phyloP scores from a whole-genome alignment of 2,888 invertebrate species.

The Myopa tessellatipennis region DNA sequence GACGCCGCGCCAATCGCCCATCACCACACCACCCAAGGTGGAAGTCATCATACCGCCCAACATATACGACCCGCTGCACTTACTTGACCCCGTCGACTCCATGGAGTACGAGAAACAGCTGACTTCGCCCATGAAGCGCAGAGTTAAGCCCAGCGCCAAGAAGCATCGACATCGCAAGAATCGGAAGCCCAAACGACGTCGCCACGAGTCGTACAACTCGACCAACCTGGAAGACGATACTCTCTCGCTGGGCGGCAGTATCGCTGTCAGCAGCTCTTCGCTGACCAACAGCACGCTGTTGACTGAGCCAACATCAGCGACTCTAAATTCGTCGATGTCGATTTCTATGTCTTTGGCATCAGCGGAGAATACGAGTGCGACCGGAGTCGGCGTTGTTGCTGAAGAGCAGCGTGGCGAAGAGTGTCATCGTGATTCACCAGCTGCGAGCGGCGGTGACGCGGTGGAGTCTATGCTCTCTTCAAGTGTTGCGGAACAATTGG shows the following conservation, averaged over 20 bases:
- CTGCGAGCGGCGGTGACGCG: background rate
- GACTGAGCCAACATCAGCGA: constrained; percentile 41
- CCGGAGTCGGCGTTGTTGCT: constrained; percentile 38
- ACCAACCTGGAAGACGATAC: constrained; percentile 63
- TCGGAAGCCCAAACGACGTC: constrained; percentile 69
- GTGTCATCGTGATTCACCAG: constrained; percentile 41
- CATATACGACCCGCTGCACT: constrained; percentile 90
- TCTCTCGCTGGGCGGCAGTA: constrained; percentile 67
- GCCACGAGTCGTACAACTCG: constrained; percentile 61
- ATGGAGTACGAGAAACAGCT: constrained; percentile 85
- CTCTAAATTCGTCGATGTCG: constrained; percentile 43
- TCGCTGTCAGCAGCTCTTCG: background rate
- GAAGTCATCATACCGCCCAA: constrained; percentile 94
- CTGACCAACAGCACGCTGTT: constrained; percentile 46
- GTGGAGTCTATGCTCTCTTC: background rate
- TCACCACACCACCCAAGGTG: constrained; percentile 74
- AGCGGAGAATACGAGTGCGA: constrained; percentile 53
- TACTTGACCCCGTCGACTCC: constrained; percentile 82
- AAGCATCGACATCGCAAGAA: constrained; percentile 76
- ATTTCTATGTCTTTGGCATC: constrained; percentile 52
- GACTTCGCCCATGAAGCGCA: constrained; percentile 76
- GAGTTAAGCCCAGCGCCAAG: constrained; percentile 56
- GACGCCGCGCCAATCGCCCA: constrained; percentile 80
- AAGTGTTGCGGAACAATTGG: constrained; percentile 49
- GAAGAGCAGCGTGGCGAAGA: constrained; percentile 31